phyloP scores from a whole-genome alignment of 2,888 invertebrate species.

The Operophtera brumata region DNA sequence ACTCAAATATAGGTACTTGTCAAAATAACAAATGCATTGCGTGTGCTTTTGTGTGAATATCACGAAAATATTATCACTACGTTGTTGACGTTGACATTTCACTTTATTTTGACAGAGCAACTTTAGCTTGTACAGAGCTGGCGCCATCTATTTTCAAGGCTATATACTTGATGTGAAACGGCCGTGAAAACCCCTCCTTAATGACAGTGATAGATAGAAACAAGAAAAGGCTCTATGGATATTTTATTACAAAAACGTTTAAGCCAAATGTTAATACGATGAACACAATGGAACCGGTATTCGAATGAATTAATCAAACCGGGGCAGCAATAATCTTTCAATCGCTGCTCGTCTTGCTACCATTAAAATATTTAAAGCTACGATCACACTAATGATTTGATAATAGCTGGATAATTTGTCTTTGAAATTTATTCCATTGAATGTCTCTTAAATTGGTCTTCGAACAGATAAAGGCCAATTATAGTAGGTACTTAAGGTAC shows the following conservation, averaged over 20 bases:
- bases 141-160: too few relatives aligned
- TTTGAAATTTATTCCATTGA: background rate
- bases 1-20: too few relatives aligned
- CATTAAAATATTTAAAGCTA: background rate
- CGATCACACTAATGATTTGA: background rate
- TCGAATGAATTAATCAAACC: constrained; percentile 3
- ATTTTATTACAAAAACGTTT: constrained; percentile 11
- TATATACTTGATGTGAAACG: too few relatives aligned
- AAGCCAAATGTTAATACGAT: background rate
- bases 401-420: background rate
- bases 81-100: too few relatives aligned
- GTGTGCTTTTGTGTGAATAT: too few relatives aligned
- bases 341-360: background rate
- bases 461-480: background rate
- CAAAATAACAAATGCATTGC: too few relatives aligned
- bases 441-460: background rate
- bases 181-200: too few relatives aligned
- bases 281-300: constrained; percentile 10
- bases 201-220: constrained; percentile 17
- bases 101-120: too few relatives aligned
- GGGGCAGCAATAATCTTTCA: background rate
- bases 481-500: too few relatives aligned
- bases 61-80: too few relatives aligned
- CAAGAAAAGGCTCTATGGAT: constrained; percentile 6
- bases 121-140: too few relatives aligned